These are phyloP conservation scores for Nymphicus hollandicus DNA, from an alignment of 2,113 vertebrate species.

Conservation along the genomic window DNA sequence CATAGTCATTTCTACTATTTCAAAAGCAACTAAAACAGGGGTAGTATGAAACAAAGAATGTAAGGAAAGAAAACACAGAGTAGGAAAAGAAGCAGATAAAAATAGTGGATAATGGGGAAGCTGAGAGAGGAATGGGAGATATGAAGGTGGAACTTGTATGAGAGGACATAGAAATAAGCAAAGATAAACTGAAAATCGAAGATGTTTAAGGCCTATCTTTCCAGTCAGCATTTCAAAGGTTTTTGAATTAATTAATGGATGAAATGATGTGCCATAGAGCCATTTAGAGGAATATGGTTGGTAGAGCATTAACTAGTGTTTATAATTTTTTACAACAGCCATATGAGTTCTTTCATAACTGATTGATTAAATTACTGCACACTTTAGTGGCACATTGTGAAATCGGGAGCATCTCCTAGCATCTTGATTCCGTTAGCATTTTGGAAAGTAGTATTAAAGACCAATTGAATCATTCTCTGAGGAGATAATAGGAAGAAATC, in stretches of 20 bases:
- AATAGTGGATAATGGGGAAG: background rate
- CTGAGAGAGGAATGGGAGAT: background rate
- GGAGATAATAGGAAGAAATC: background rate
- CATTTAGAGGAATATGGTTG: background rate
- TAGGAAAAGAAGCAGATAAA: background rate
- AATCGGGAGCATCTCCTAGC: background rate
- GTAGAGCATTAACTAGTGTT: background rate
- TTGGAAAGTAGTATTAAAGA: background rate
- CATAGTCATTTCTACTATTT: background rate
- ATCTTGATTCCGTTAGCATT: background rate
- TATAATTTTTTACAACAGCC: background rate
- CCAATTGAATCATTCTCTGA: background rate
- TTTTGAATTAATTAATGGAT: background rate
- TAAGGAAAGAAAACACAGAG: background rate
- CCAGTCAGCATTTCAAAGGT: background rate
- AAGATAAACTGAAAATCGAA: background rate
- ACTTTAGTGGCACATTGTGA: background rate
- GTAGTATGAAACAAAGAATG: background rate
- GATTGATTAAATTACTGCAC: background rate
- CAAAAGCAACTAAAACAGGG: background rate
- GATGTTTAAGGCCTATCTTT: background rate
- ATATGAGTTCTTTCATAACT: background rate
- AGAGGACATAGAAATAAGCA: background rate
- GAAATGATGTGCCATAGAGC: background rate
- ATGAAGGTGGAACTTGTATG: background rate